Conservation (phyloP, 2,888 invertebrate species). For the Ptychoptera contaminata region DNA sequence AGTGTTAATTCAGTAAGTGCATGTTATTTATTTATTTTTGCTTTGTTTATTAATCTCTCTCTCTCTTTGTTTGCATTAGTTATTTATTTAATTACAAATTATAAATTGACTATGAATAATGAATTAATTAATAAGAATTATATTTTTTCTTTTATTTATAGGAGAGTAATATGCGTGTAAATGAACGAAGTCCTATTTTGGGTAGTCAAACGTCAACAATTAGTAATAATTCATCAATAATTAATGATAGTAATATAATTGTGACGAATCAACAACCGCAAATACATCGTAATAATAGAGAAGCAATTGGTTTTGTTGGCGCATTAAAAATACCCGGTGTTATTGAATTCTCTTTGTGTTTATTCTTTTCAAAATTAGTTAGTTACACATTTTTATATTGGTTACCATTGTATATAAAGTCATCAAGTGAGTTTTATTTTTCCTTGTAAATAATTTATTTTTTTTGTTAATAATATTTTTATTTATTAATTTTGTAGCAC, state of each 20-base stretch:
- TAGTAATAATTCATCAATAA: constrained; percentile 4
- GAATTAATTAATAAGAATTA: no score
- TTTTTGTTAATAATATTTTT: not conserved
- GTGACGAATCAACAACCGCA: no score
- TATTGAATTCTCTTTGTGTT: constrained; percentile 76
- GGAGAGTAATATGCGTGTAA: constrained; percentile 26
- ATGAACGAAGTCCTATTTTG: constrained; percentile 28
- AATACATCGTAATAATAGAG: not conserved
- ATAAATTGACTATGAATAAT: not conserved
- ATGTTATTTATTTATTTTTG: constrained; percentile 7
- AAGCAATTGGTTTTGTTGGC: constrained; percentile 56
- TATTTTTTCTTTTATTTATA: constrained; percentile 12
- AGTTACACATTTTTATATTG: constrained; percentile 95
- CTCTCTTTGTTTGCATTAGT: not conserved
- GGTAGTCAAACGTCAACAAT: constrained; percentile 11
- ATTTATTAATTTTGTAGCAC: constrained; percentile 35
- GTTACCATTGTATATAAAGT: constrained; percentile 80
- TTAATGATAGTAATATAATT: not conserved
- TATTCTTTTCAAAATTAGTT: constrained; percentile 93
- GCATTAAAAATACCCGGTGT: constrained; percentile 86
- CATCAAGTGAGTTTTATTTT: constrained; percentile 51
- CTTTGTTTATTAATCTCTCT: not conserved
- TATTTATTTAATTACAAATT: not conserved
- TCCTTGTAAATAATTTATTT: not conserved
- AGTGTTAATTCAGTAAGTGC: constrained; percentile 21